Evolutionary conservation across 2,888 invertebrate genomes (phyloP).

Genomic region (Synergus laeviventris): DNA sequence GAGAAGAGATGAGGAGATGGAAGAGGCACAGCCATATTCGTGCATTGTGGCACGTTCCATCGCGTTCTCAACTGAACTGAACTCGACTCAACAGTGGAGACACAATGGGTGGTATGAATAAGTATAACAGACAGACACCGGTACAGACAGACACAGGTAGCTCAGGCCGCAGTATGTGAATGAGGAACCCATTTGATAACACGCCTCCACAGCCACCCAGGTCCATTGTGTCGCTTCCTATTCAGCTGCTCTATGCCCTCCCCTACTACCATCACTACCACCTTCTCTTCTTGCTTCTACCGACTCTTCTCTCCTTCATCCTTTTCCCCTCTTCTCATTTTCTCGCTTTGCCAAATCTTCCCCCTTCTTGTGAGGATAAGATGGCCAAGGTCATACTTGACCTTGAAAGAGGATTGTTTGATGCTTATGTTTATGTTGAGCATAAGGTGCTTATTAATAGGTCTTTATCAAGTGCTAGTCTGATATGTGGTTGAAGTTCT

Average conservation of each 20-base stretch:
- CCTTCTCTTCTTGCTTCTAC: constrained; percentile 52
- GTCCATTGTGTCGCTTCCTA: constrained; percentile 76
- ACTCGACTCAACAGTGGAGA: constrained; percentile 70
- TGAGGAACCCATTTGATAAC: constrained; percentile 77
- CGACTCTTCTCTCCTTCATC: constrained; percentile 45
- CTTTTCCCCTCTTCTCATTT: constrained; percentile 49
- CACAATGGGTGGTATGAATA: constrained; percentile 75
- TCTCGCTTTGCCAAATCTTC: constrained; percentile 41
- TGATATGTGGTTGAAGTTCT: too few relatives aligned
- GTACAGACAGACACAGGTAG: constrained; percentile 75
- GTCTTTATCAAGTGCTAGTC: too few relatives aligned
- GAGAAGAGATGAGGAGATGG: constrained; percentile 48
- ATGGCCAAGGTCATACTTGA: not conserved
- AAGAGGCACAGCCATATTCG: constrained; percentile 68
- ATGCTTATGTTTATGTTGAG: not conserved
- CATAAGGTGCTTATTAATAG: too few relatives aligned
- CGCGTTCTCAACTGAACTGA: constrained; percentile 75
- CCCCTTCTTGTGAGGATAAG: not conserved
- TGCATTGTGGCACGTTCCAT: constrained; percentile 76
- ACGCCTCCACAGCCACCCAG: constrained; percentile 75
- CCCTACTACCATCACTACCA: constrained; percentile 51
- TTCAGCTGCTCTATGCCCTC: constrained; percentile 74
- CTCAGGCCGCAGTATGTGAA: constrained; percentile 75
- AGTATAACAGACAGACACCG: constrained; percentile 76
- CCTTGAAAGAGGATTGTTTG: not conserved